Conservation (phyloP, 1,140 invertebrate genomes). For the Drosophila athabasca region DNA sequence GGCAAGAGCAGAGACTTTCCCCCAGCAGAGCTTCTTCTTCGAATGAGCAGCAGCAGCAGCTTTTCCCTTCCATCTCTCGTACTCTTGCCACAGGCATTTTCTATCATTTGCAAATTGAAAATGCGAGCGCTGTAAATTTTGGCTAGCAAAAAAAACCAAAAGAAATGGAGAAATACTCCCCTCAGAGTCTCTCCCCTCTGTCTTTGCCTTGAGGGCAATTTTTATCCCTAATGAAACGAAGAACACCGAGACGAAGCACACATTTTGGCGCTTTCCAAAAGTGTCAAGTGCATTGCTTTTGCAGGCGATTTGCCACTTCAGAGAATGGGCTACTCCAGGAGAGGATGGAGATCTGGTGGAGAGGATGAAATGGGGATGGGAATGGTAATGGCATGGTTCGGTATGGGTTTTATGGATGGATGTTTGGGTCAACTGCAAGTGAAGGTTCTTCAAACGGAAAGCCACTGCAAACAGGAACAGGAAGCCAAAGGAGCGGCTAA, state of each 20-base stretch:
- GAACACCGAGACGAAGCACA: slow-evolving; percentile 47
- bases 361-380: neutral
- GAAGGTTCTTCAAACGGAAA: slow-evolving; percentile 11
- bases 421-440: slow-evolving; percentile 16
- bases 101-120: slow-evolving; percentile 77
- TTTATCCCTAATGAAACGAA: slow-evolving; percentile 52
- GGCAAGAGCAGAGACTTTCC: too few species aligned
- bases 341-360: slow-evolving; percentile 23
- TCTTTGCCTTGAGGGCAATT: slow-evolving; percentile 35
- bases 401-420: too few species aligned
- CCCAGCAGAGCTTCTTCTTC: too few species aligned
- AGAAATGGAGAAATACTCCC: neutral
- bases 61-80: slow-evolving; percentile 2
- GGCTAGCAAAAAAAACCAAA: slow-evolving; percentile 24
- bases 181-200: slow-evolving; percentile 12
- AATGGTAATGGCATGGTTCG: neutral
- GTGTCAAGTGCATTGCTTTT: slow-evolving; percentile 78
- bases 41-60: slow-evolving; percentile 6
- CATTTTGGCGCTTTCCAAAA: slow-evolving; percentile 51
- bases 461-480: neutral
- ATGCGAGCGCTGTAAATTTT: slow-evolving; percentile 55
- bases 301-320: too few species aligned
- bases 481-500: too few species aligned
- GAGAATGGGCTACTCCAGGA: slow-evolving; percentile 36
- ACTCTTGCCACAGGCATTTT: slow-evolving; percentile 70